Evolutionary conservation across 2,113 vertebrate species (phyloP), one percentile per base, ranked within the genome.

Genomic region (Sturnus vulgaris): DNA sequence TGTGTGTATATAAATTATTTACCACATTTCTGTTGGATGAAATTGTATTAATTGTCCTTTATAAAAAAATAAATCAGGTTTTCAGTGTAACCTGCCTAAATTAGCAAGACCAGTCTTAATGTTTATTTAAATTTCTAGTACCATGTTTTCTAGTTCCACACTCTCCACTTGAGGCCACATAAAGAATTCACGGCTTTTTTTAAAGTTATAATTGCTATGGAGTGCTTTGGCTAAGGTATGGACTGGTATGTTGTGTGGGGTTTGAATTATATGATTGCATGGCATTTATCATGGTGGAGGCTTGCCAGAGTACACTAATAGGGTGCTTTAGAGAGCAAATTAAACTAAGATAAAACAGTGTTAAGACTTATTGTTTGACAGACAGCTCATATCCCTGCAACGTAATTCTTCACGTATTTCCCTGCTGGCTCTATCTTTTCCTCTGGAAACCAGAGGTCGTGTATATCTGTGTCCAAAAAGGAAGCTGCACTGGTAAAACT

Each of bases 361-460:
- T 0, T 47, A 11, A 65, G 15, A 52, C 28, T 20, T 30, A 18
- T 0, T 75, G 37, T 46, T n/a, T 55, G n/a, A 37, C n/a, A 64
- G 9, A 42, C 39, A 60, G 7, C 9, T 84, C 6, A 0, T 30
- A 28, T n/a, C 40, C 30, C 37, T 23, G 8, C 18, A 27, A 15
- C 0, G 0, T 39, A 3, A 28, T 39, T 59, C 20, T 57, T 46
- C 5, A 5, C 2, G 1, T 37, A 9, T 47, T 80, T 60, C 46
- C 46, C 25, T 40, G 42, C 27, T 49, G 11, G 15, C 31, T 3
- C 0, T 9, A 0, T 57, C 28, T 60, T 68, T 33, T 56, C 1
- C 3, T 31, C 22, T 53, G 89, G 37, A 63, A 77, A 33, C 8
- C 18, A 5, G 40, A 52, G 37, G 13, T 31, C 5, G 2, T 60